Evolutionary conservation across 2,113 vertebrate species (phyloP), one percentile per base, ranked within the genome.

Genomic region (Nannobrachium achirus): DNA sequence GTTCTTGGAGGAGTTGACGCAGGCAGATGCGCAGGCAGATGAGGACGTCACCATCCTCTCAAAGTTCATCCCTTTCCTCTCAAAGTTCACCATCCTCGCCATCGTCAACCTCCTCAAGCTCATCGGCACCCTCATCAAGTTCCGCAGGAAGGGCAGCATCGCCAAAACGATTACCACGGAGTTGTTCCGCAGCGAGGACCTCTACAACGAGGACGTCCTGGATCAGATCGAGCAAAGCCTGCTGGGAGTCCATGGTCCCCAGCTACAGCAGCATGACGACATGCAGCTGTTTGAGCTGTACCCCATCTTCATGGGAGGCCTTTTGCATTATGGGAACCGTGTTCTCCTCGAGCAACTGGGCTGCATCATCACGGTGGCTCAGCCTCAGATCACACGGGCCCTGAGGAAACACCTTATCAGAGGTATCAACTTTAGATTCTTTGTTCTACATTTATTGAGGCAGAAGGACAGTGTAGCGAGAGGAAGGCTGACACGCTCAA

Each of bases 241-340:
- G 53, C 88, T 99, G 56, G 97, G 96, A 0, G 90, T 96, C 20
- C 96, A 98, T 52, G 97, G 97, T 6, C 97, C 97, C 0, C 87
- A 92, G 74, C 93, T 83, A 1, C 79, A 93, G 62, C 92, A 95
- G 56, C 55, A 50, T 38, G 72, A 57, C 8, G 70, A 91, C 48
- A 62, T 56, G 1, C 93, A 95, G 64, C 90, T 96, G 8, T 99
- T 98, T 1, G 98, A 99, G 75, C 94, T 99, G 45, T 98, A 98
- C 75, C 96, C 97, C 11, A 96, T 98, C 75, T 99, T 99, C 83
- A 97, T 97, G 95, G 97, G 94, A 0, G 98, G 97, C 6, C 91
- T 99, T 51, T 90, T 99, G 45, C 95, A 98, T 7, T 95, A 92
- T 42, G 93, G 93, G 0, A 99, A 98, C 86, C 92, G 97, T 0